Evolutionary conservation across 2,113 vertebrate species (phyloP).

Genomic region (Marmota monax): DNA sequence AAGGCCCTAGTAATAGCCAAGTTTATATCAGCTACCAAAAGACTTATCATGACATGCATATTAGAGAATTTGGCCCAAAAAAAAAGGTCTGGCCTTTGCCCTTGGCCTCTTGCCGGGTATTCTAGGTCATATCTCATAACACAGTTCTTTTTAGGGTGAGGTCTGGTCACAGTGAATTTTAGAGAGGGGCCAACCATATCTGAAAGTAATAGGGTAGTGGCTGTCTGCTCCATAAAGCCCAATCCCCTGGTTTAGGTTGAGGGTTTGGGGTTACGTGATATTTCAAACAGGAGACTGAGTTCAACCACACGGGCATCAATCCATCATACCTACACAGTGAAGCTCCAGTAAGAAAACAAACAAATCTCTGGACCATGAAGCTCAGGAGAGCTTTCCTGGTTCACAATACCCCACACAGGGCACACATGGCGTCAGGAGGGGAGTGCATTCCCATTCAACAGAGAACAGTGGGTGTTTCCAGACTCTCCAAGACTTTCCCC

Average conservation of each 20-base stretch:
- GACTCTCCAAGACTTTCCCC: not conserved
- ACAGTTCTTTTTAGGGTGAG: not conserved
- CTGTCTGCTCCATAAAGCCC: not conserved
- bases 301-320: not conserved
- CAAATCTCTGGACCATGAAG: not conserved
- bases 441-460: not conserved
- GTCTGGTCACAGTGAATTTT: not conserved
- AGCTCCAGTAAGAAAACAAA: not conserved
- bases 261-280: not conserved
- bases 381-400: not conserved
- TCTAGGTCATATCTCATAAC: not conserved
- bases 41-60: not conserved
- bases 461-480: no score
- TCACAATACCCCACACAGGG: not conserved
- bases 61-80: not conserved
- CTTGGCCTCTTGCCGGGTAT: not conserved
- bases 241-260: not conserved
- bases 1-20: not conserved
- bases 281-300: not conserved
- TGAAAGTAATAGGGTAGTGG: not conserved
- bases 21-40: constrained; percentile 3
- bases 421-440: not conserved
- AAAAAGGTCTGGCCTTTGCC: not conserved
- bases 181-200: not conserved
- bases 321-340: not conserved